A percentile compares a stretch with the other conserved stretches of the same genome.
These are phyloP conservation scores for Percopsis omiscomaycus DNA, from an alignment of 2,797 vertebrate genomes.

Conservation along the genomic window DNA sequence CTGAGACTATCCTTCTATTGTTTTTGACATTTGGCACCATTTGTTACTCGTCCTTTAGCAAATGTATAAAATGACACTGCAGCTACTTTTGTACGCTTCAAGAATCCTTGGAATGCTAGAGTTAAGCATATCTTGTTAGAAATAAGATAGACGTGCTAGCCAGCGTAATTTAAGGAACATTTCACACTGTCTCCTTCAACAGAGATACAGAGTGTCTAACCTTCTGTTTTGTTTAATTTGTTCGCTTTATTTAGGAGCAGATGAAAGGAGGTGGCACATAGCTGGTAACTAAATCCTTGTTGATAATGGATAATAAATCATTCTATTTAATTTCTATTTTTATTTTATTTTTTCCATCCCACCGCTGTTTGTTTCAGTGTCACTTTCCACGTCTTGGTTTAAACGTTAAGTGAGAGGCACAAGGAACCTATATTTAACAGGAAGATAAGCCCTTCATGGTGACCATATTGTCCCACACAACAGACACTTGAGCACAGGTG, in stretches of 20 bases:
- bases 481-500: constrained; percentile 72
- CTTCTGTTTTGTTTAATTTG: too few relatives aligned
- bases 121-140: too few relatives aligned
- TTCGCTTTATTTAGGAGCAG: neutral
- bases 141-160: too few relatives aligned
- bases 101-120: too few relatives aligned
- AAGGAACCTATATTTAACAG: constrained; percentile 55
- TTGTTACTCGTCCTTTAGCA: too few relatives aligned
- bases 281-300: neutral
- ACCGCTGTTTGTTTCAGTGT: constrained; percentile 17
- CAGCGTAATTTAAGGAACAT: too few relatives aligned
- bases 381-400: constrained; percentile 3
- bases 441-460: constrained; percentile 58
- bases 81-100: too few relatives aligned
- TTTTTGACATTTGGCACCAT: too few relatives aligned
- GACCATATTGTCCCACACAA: constrained; percentile 70
- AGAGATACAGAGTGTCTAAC: too few relatives aligned
- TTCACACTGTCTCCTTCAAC: too few relatives aligned
- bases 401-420: constrained; percentile 29
- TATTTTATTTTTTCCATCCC: constrained; percentile 3
- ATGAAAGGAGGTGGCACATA: neutral
- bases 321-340: constrained; percentile 14
- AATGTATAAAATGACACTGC: too few relatives aligned
- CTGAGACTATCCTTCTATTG: too few relatives aligned
- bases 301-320: neutral